phyloP scores from a whole-genome alignment of 2,888 invertebrate species.

The Trichogramma dendrolimi region DNA sequence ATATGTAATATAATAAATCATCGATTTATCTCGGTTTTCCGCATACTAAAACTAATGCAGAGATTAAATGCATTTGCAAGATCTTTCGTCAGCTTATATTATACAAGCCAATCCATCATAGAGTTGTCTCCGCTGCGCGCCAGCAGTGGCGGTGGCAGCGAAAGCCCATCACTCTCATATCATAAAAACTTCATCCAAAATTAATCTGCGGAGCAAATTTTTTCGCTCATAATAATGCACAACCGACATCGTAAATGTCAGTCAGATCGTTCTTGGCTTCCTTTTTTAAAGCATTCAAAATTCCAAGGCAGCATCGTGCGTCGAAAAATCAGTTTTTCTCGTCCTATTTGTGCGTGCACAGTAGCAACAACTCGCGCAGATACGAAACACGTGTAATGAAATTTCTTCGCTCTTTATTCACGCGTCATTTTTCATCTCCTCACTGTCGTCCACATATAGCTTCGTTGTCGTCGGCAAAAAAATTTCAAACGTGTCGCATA shows the following conservation, averaged over 20 bases:
- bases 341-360: too few species aligned
- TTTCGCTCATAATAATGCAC: constrained; percentile 3
- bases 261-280: not conserved
- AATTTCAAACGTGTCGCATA: constrained; percentile 12
- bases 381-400: constrained; percentile 20
- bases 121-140: too few species aligned
- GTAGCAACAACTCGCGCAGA: too few species aligned
- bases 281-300: constrained; percentile 5
- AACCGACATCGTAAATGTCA: not conserved
- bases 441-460: constrained; percentile 14
- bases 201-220: constrained; percentile 11
- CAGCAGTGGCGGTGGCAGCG: too few species aligned
- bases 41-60: too few species aligned
- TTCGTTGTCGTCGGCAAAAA: constrained; percentile 10
- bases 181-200: constrained; percentile 15
- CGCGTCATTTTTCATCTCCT: constrained; percentile 37
- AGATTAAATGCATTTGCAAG: too few species aligned
- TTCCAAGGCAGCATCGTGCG: constrained; percentile 8
- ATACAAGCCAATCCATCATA: too few species aligned
- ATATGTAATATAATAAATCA: too few species aligned
- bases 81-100: too few species aligned
- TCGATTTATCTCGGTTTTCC: too few species aligned
- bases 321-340: not conserved
- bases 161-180: not conserved
- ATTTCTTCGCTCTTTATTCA: constrained; percentile 29